Evolutionary conservation across 1,140 invertebrate genomes (phyloP).

Genomic region (Plectrocnemia conspersa): DNA sequence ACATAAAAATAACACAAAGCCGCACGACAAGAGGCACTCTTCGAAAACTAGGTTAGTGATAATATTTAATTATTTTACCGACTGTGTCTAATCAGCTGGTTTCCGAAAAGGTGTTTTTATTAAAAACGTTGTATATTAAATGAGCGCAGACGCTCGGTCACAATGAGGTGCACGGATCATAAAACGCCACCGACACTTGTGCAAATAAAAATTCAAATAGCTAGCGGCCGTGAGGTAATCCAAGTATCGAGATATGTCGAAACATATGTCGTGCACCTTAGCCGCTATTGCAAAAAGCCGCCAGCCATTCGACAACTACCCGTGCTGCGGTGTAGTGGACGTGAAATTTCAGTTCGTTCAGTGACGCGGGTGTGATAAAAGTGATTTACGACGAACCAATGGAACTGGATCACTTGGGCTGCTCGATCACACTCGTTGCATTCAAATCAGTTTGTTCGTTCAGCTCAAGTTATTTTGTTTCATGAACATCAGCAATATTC

Average conservation of each 20-base stretch:
- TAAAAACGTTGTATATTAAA: not conserved
- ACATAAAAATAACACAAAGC: too few relatives aligned
- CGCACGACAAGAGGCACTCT: too few relatives aligned
- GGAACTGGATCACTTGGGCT: slow-evolving; percentile 46
- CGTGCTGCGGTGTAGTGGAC: not conserved
- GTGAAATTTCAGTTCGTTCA: not conserved
- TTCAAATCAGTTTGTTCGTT: slow-evolving; percentile 50
- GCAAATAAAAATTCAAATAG: slow-evolving; percentile 24
- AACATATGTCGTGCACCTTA: slow-evolving; percentile 17
- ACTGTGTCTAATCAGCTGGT: slow-evolving; percentile 34
- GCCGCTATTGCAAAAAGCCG: slow-evolving; percentile 26
- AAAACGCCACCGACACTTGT: slow-evolving; percentile 22
- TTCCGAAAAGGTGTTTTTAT: slow-evolving; percentile 22
- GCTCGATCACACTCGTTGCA: slow-evolving; percentile 51
- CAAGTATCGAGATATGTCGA: slow-evolving; percentile 11
- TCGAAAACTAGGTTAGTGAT: slow-evolving; percentile 35
- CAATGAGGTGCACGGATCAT: not conserved
- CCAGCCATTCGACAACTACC: not conserved
- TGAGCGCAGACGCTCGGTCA: not conserved
- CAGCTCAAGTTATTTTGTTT: slow-evolving; percentile 48
- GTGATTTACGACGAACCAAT: not conserved
- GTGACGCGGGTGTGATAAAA: not conserved
- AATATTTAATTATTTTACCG: slow-evolving; percentile 31
- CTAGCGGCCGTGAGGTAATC: slow-evolving; percentile 25
- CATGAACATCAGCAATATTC: slow-evolving; percentile 36